A percentile compares a stretch with the other conserved stretches of the same genome.
Evolutionary conservation across 1,140 invertebrate species (phyloP).

Genomic region (Macrobrachium rosenbergii): DNA sequence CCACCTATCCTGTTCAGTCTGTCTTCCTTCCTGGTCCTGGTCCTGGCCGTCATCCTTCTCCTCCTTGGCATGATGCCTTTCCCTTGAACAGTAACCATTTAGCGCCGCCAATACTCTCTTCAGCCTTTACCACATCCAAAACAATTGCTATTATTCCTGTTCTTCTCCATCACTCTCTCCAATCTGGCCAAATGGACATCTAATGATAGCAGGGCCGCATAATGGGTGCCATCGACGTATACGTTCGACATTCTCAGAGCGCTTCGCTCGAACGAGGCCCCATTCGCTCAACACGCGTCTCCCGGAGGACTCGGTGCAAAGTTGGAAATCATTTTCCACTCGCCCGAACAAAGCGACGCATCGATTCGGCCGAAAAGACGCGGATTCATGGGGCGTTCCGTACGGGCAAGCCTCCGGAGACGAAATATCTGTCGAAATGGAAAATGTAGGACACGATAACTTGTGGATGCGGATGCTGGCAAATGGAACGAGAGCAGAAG

Average conservation of each 20-base stretch:
- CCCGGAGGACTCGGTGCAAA: neutral
- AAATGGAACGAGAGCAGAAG: slow-evolving; percentile 7
- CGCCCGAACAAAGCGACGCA: neutral
- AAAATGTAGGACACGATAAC: too few relatives aligned
- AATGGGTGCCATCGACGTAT: slow-evolving; percentile 50
- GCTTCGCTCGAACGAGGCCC: slow-evolving; percentile 25
- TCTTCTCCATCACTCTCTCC: slow-evolving; percentile 63
- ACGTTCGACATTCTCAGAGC: slow-evolving; percentile 26
- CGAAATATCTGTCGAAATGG: too few relatives aligned
- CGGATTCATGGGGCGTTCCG: neutral
- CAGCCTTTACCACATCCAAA: slow-evolving; percentile 58
- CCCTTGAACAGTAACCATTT: neutral
- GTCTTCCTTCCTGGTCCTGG: neutral
- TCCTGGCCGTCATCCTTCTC: neutral
- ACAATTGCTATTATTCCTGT: slow-evolving; percentile 63
- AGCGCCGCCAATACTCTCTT: neutral
- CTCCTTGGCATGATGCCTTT: slow-evolving; percentile 6
- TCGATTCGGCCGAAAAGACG: neutral
- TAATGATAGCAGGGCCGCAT: slow-evolving; percentile 60
- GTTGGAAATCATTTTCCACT: neutral
- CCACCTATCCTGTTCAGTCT: neutral
- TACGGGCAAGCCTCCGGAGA: neutral
- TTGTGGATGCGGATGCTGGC: neutral
- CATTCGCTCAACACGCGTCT: slow-evolving; percentile 22
- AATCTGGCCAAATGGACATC: slow-evolving; percentile 63